These are phyloP conservation scores for Cyanocitta stelleri DNA, from an alignment of 2,113 vertebrate genomes.

Conservation along the genomic window DNA sequence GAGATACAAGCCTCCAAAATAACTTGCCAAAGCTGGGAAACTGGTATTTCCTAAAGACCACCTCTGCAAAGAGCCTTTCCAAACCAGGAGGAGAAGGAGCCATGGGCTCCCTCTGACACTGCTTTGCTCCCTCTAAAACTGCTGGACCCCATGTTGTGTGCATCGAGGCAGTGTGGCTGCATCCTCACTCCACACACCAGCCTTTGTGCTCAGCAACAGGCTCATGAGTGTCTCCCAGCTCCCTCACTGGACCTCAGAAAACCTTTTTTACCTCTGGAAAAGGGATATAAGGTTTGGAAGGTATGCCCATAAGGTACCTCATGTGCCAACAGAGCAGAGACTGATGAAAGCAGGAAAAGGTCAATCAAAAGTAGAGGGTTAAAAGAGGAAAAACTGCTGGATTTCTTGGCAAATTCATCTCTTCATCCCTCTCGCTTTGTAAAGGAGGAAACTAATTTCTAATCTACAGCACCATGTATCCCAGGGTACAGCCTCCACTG, in stretches of 20 bases:
- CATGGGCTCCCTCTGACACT: not conserved
- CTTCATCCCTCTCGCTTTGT: not conserved
- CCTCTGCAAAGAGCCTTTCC: not conserved
- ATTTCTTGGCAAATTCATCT: not conserved
- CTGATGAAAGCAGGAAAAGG: not conserved
- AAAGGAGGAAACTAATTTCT: not conserved
- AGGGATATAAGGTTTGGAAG: not conserved
- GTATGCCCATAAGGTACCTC: not conserved
- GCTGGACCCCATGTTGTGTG: not conserved
- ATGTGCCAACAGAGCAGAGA: not conserved
- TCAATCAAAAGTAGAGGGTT: not conserved
- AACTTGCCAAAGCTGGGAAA: not conserved
- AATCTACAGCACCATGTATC: not conserved
- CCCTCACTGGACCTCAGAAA: not conserved
- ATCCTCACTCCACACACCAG: not conserved
- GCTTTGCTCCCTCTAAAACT: not conserved
- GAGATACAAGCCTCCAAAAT: not conserved
- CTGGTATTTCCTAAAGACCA: not conserved
- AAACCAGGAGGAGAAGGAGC: not conserved
- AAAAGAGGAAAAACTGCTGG: not conserved
- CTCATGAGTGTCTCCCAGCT: not conserved
- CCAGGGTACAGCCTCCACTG: not conserved
- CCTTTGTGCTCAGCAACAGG: not conserved
- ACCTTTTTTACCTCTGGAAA: not conserved
- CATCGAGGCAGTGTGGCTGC: rapidly evolving